Percentiles rank a stretch among this genome's conserved stretches.
phyloP scores from a whole-genome alignment of 2,113 vertebrate genomes.

The Stomatorhinus ivindoensis region DNA sequence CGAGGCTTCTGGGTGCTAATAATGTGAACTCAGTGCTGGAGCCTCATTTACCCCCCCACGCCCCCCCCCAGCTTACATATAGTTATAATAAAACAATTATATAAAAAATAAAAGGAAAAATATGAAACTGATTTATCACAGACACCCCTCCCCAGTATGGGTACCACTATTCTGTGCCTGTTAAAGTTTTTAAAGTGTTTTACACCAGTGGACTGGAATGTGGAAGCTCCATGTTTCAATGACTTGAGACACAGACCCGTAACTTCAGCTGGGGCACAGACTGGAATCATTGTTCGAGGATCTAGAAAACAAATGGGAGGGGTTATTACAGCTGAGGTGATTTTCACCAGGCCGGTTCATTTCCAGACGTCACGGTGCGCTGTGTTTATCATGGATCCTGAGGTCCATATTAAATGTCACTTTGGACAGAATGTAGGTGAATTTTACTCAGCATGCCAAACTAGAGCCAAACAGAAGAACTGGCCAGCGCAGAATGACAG shows the following conservation, averaged over 20 bases:
- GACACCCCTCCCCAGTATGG: neutral
- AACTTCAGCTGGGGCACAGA: neutral
- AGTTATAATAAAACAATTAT: neutral
- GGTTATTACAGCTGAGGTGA: no score
- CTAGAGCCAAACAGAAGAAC: neutral
- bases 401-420: neutral
- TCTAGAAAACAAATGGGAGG: neutral
- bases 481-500: neutral
- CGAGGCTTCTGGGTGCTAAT: neutral
- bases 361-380: neutral
- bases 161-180: neutral
- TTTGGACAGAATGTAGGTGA: neutral
- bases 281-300: neutral
- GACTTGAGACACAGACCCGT: neutral
- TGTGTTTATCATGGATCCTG: neutral
- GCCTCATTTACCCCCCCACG: neutral
- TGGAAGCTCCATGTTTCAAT: neutral
- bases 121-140: neutral
- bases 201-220: neutral
- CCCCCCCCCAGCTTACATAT: neutral
- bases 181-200: neutral
- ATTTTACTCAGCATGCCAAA: neutral
- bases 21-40: neutral
- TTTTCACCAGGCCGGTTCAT: neutral
- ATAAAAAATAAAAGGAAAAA: neutral